A percentile compares a stretch with the other conserved stretches of the same genome.
phyloP scores from a whole-genome alignment of 2,888 invertebrate genomes.

The Leuctra nigra region DNA sequence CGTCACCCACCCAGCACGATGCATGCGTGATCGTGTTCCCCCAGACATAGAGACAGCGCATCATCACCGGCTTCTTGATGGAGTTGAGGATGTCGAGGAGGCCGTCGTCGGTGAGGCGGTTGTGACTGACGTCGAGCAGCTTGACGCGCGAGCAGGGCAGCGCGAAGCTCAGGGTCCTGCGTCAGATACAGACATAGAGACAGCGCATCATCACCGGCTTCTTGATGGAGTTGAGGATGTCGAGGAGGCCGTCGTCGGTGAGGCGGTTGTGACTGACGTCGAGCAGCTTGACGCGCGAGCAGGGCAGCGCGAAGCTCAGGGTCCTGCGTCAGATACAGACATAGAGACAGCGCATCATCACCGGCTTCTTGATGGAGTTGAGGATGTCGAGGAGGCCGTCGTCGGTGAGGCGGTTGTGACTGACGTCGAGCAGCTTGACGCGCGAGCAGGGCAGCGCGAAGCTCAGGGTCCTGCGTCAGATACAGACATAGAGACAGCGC shows the following conservation, averaged over 20 bases:
- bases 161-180: conserved; percentile 46
- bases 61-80: conserved; percentile 46
- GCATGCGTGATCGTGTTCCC: conserved; percentile 40
- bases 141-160: conserved; percentile 52
- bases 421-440: conserved; percentile 50
- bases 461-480: conserved; percentile 43
- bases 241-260: conserved; percentile 46
- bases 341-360: conserved; percentile 38
- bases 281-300: conserved; percentile 49
- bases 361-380: conserved; percentile 49
- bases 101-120: conserved; percentile 49
- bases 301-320: conserved; percentile 49
- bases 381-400: conserved; percentile 47
- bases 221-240: conserved; percentile 49
- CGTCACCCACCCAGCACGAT: conserved; percentile 37
- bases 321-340: conserved; percentile 41
- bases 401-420: conserved; percentile 49
- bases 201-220: conserved; percentile 43
- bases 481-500: conserved; percentile 39
- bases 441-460: conserved; percentile 51
- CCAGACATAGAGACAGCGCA: conserved; percentile 41
- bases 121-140: conserved; percentile 50
- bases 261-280: conserved; percentile 53
- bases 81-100: conserved; percentile 48
- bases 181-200: conserved; percentile 38